Evolutionary conservation across 2,797 vertebrate genomes (phyloP).

Genomic region (Triplophysa yarkandensis): DNA sequence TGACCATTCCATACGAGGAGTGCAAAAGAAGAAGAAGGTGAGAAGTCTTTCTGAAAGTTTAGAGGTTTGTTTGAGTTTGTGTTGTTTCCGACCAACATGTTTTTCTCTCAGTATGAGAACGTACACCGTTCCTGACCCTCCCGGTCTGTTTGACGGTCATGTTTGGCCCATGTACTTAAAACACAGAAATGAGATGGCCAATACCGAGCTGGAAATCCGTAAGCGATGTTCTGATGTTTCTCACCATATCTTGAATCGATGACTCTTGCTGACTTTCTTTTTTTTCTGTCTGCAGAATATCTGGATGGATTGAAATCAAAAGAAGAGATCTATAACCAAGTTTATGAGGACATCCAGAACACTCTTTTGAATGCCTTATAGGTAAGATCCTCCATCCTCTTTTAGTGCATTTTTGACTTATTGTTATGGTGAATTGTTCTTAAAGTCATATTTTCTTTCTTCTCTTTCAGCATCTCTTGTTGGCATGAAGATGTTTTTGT

Average conservation of each 20-base stretch:
- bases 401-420: neutral
- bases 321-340: constrained; percentile 80
- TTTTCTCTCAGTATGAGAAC: constrained; percentile 79
- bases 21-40: constrained; percentile 93
- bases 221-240: constrained; percentile 30
- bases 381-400: constrained; percentile 58
- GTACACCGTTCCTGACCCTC: constrained; percentile 87
- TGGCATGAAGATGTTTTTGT: constrained; percentile 65
- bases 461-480: constrained; percentile 67
- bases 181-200: constrained; percentile 88
- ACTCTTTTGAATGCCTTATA: constrained; percentile 81
- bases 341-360: constrained; percentile 85
- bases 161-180: constrained; percentile 97
- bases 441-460: constrained; percentile 19
- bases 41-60: neutral
- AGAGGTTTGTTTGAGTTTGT: neutral
- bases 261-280: no score
- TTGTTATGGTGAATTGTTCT: neutral
- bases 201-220: constrained; percentile 78
- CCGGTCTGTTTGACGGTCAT: constrained; percentile 90
- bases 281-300: constrained; percentile 73
- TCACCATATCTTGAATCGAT: neutral
- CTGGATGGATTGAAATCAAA: constrained; percentile 83
- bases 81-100: neutral
- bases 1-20: constrained; percentile 89